phyloP scores from a whole-genome alignment of 1,140 invertebrate species.

The Leptopilina boulardi region DNA sequence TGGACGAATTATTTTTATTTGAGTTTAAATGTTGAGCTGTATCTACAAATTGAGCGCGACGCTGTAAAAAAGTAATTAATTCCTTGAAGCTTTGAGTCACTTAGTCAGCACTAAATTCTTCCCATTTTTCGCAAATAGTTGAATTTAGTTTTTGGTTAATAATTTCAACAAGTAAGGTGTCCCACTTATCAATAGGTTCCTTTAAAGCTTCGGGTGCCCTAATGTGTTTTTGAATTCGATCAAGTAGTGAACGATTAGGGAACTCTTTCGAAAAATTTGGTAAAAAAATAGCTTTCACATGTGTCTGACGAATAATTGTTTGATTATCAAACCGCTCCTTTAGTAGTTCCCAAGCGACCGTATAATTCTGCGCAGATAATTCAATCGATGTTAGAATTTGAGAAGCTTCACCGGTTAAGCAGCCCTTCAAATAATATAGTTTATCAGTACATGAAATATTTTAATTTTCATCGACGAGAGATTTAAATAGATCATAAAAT shows the following conservation, averaged over 20 bases:
- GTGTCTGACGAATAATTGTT: conserved; percentile 7
- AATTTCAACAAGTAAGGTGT: not conserved
- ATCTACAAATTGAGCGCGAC: not conserved
- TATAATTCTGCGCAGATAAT: not conserved
- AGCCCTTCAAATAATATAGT: not conserved
- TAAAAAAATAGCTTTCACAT: not conserved
- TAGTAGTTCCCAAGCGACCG: conserved; percentile 14
- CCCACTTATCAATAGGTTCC: conserved; percentile 17
- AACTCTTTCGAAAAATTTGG: not conserved
- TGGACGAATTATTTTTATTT: not conserved
- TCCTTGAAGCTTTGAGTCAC: not conserved
- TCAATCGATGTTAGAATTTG: not conserved
- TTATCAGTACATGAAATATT: not conserved
- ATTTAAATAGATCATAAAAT: not conserved
- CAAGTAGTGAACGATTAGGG: not conserved
- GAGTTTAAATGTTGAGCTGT: not conserved
- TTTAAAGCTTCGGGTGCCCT: conserved; percentile 3
- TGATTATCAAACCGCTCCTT: conserved; percentile 12
- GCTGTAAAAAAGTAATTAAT: not conserved
- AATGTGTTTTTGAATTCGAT: conserved; percentile 17
- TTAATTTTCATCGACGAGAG: not conserved
- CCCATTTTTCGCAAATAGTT: not conserved
- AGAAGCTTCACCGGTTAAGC: not conserved
- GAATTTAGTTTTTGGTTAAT: not conserved
- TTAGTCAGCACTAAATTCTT: not conserved